Percentiles rank a stretch among this genome's conserved stretches.
Evolutionary conservation across 2,888 invertebrate species (phyloP).

Genomic region (Lycaena phlaeas): DNA sequence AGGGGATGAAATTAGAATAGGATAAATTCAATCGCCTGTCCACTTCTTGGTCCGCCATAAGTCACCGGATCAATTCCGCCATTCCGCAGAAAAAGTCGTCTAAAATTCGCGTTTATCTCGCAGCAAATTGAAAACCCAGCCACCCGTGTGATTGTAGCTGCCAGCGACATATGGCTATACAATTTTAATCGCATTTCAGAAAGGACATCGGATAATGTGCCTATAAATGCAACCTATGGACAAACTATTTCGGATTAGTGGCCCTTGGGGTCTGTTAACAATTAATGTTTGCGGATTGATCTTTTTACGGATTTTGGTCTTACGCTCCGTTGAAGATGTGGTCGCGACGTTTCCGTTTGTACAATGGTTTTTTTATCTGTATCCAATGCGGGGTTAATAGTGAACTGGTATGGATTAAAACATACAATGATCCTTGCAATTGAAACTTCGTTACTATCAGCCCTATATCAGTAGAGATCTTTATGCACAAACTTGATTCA

Average conservation of each 20-base stretch:
- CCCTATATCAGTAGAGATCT: no score
- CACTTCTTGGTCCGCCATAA: constrained; percentile 55
- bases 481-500: no score
- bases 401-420: no score
- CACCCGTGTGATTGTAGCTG: constrained; percentile 67
- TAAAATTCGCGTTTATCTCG: constrained; percentile 67
- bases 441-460: no score
- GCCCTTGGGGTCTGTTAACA: constrained; percentile 51
- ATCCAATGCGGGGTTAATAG: no score
- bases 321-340: constrained; percentile 39
- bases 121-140: constrained; percentile 71
- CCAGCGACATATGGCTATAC: constrained; percentile 69
- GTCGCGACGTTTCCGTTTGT: constrained; percentile 33
- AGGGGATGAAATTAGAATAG: constrained; percentile 30
- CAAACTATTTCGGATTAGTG: constrained; percentile 47
- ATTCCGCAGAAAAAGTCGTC: constrained; percentile 63
- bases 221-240: constrained; percentile 52
- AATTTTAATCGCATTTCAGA: constrained; percentile 73
- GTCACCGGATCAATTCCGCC: constrained; percentile 69
- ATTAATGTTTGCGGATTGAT: constrained; percentile 62
- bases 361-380: constrained; percentile 15
- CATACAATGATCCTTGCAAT: no score
- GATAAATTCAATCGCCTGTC: constrained; percentile 58
- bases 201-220: constrained; percentile 67
- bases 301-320: constrained; percentile 52